These are phyloP conservation scores for Pharmacophagus antenor DNA, from an alignment of 2,888 invertebrate genomes.

Conservation along the genomic window DNA sequence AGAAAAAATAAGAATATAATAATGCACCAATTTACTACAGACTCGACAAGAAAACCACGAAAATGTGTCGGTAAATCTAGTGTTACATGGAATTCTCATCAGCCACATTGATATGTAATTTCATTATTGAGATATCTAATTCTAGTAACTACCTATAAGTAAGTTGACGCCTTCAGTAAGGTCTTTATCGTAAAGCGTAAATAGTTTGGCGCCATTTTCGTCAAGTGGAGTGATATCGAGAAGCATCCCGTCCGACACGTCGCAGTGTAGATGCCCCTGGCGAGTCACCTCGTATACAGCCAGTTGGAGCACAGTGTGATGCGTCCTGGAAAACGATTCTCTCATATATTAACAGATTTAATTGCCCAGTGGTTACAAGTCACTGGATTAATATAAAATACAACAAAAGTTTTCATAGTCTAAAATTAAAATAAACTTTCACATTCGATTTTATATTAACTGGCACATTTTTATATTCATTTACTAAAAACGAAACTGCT, in stretches of 20 bases:
- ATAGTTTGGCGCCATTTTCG: slow-evolving; percentile 83
- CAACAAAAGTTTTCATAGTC: background rate
- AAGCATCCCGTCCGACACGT: slow-evolving; percentile 85
- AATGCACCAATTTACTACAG: too few relatives aligned
- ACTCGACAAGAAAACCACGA: too few relatives aligned
- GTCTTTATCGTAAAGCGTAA: slow-evolving; percentile 87
- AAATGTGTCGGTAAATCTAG: too few relatives aligned
- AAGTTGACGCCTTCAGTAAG: slow-evolving; percentile 87
- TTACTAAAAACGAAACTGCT: too few relatives aligned
- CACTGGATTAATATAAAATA: slow-evolving; percentile 18
- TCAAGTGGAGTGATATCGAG: slow-evolving; percentile 86
- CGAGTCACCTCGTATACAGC: slow-evolving; percentile 86
- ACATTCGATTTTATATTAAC: background rate
- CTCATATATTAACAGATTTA: slow-evolving; percentile 31
- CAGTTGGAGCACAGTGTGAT: slow-evolving; percentile 79
- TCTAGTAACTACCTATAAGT: slow-evolving; percentile 86
- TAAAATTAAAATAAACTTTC: background rate
- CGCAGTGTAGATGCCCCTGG: slow-evolving; percentile 86
- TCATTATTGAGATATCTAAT: too few relatives aligned
- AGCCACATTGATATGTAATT: too few relatives aligned
- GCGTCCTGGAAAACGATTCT: slow-evolving; percentile 60
- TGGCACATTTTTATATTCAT: background rate
- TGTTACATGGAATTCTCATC: too few relatives aligned
- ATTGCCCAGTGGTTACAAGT: slow-evolving; percentile 18
- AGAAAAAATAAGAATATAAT: too few relatives aligned